Conservation (phyloP, 2,113 vertebrate species). For the Misgurnus anguillicaudatus region DNA sequence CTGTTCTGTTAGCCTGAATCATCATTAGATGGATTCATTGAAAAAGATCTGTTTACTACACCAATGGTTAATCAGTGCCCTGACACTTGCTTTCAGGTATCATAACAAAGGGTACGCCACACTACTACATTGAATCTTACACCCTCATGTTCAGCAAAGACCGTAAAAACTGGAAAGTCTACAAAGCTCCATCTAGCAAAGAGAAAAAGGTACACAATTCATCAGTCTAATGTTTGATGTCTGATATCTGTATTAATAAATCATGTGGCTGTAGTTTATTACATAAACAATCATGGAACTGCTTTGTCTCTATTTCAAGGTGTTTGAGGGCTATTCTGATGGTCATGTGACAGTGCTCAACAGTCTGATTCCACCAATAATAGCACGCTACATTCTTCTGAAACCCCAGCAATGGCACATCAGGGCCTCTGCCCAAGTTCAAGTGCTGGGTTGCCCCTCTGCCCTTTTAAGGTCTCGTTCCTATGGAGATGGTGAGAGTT, state of each 20-base stretch:
- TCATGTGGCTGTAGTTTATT: neutral
- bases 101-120: slow-evolving; percentile 73
- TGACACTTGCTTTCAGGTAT: slow-evolving; percentile 70
- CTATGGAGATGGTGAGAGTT: slow-evolving; percentile 44
- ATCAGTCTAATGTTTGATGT: neutral
- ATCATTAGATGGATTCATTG: slow-evolving; percentile 6
- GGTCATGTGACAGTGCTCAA: slow-evolving; percentile 74
- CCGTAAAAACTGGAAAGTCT: slow-evolving; percentile 78
- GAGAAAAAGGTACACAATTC: slow-evolving; percentile 76
- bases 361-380: slow-evolving; percentile 75
- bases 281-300: no score
- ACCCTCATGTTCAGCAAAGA: slow-evolving; percentile 78
- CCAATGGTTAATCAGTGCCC: neutral
- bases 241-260: neutral
- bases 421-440: slow-evolving; percentile 69
- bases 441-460: slow-evolving; percentile 78
- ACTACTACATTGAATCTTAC: slow-evolving; percentile 75
- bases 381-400: slow-evolving; percentile 78
- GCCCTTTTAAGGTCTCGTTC: slow-evolving; percentile 52
- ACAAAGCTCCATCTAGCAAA: slow-evolving; percentile 71
- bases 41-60: neutral
- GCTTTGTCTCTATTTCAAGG: slow-evolving; percentile 60
- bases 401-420: slow-evolving; percentile 73
- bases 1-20: no score
- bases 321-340: slow-evolving; percentile 78